Base-by-base conservation (phyloP, 2,113 vertebrate genomes). In the Canis aureus region DNA sequence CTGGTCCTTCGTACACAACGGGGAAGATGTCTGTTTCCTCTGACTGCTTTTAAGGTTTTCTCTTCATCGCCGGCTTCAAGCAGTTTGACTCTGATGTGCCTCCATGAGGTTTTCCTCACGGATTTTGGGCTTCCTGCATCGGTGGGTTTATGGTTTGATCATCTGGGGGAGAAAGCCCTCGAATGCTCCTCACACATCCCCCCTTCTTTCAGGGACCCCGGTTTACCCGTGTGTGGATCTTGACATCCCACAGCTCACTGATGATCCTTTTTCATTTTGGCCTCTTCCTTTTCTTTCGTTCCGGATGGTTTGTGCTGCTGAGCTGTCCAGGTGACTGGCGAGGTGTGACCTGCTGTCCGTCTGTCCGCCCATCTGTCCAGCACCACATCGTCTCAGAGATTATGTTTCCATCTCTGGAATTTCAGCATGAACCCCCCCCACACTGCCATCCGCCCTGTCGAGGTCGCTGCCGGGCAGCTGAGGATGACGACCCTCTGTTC, bases 221-320 rank as follows among this genome's bases (percentile, higher is more conserved):
- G 5, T n/a, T 59, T 22, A 1, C 15, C 12, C 0, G 0, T 10
- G 0, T 12, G 17, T 51, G 59, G 20, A 25, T 51, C 23, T 4
- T 69, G 43, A 8, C 25, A 2, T 32, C 53, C 62, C 49, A 12
- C 17, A 38, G 15, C 23, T 88, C 62, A 32, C 5, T 55, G n/a
- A 22, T 29, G 25, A 23, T 25, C 25, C 62, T 43, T 22, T 82
- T n/a, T 15, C 43, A 5, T 4, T 1, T 27, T 20, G 32, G 19
- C 6, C 57, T 20, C 12, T 64, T 62, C 69, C 69, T 55, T 80
- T 73, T 64, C 0, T 86, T 93, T 79, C n/a, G 38, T 59, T 89
- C 69, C 27, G 23, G 64, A 62, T 13, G 25, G 27, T 69, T 25
- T 85, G 22, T 55, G 5, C 9, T 43, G 60, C 60, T 57, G 59